Evolutionary conservation across 2,888 invertebrate genomes (phyloP).

Genomic region (Pteria penguin): DNA sequence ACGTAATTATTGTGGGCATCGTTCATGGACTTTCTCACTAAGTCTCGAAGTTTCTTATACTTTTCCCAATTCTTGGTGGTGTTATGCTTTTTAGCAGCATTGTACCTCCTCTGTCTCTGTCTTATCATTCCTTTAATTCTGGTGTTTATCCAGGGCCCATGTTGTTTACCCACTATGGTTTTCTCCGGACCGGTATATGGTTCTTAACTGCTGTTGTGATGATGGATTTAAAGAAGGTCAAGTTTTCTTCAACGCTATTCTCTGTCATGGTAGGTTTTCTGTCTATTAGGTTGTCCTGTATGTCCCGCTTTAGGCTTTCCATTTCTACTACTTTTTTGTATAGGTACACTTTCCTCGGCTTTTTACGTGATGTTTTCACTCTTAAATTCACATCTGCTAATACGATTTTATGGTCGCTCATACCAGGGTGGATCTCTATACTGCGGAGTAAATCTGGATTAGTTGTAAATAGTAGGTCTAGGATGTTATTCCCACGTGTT

Average conservation of each 20-base stretch:
- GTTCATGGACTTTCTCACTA: not conserved
- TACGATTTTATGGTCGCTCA: not conserved
- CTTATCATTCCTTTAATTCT: not conserved
- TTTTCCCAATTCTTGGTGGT: not conserved
- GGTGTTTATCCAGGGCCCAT: slow-evolving; percentile 10
- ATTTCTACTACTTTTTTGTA: not conserved
- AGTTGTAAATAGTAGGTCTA: slow-evolving; percentile 4
- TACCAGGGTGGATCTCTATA: not conserved
- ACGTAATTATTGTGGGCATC: not conserved
- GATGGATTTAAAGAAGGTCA: not conserved
- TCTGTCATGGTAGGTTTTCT: not conserved
- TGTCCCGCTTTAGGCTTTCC: not conserved
- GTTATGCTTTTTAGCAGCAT: not conserved
- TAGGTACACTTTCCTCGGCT: not conserved
- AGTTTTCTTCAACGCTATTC: slow-evolving; percentile 2
- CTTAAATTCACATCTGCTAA: not conserved
- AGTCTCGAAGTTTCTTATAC: not conserved
- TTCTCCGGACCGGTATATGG: not conserved
- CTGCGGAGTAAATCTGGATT: no score
- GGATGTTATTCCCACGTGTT: slow-evolving; percentile 2
- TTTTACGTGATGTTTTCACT: not conserved
- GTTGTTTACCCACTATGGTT: not conserved
- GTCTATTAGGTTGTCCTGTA: not conserved
- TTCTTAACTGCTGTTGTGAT: not conserved
- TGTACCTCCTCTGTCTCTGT: not conserved